A percentile compares a stretch with the other conserved stretches of the same genome.
These are phyloP conservation scores for Thunnus maccoyii DNA, from an alignment of 2,113 vertebrate species.

Conservation along the genomic window DNA sequence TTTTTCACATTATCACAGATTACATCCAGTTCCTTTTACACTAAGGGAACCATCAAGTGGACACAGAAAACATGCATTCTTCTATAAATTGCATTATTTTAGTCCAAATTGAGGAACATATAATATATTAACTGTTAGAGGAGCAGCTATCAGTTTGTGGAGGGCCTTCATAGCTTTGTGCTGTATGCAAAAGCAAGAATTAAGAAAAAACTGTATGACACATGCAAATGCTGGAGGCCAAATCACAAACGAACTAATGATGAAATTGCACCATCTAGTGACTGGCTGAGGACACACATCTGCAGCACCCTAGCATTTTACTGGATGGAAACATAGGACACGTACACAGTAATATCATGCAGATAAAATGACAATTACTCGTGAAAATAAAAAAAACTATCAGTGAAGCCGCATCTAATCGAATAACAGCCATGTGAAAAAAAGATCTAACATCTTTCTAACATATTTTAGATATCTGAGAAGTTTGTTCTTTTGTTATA, in stretches of 20 bases:
- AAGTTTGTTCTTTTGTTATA: too few relatives aligned
- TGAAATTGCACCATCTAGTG: constrained; percentile 64
- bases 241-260: neutral
- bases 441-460: too few relatives aligned
- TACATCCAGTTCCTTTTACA: neutral
- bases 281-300: neutral
- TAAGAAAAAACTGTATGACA: too few relatives aligned
- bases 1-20: neutral
- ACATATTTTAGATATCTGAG: too few relatives aligned
- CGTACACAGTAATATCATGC: neutral
- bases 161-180: neutral
- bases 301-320: neutral
- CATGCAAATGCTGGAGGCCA: too few relatives aligned
- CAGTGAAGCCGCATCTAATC: neutral
- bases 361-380: neutral
- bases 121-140: neutral
- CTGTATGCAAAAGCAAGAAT: neutral
- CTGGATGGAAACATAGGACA: neutral
- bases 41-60: neutral
- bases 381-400: neutral
- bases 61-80: neutral
- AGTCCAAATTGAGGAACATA: neutral
- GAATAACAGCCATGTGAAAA: too few relatives aligned
- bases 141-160: neutral
- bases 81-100: neutral